Evolutionary conservation across 2,113 vertebrate species (phyloP).

Genomic region (Chloropsis hardwickii): DNA sequence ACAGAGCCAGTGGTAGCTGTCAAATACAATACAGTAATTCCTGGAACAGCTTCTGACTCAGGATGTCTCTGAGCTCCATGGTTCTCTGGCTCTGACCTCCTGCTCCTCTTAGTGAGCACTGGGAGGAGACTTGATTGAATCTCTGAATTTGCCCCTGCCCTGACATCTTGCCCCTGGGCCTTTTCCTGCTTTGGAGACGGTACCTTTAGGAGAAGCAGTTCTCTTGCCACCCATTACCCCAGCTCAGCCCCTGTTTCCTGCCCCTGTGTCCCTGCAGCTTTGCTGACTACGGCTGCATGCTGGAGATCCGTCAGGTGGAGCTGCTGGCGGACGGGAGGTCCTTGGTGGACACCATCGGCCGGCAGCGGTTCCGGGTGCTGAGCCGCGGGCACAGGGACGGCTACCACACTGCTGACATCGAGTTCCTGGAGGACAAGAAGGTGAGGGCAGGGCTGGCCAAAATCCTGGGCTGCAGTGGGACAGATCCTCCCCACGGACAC

Average conservation of each 20-base stretch:
- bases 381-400: constrained; percentile 83
- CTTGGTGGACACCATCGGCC: constrained; percentile 81
- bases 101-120: not conserved
- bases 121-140: not conserved
- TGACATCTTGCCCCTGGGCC: not conserved
- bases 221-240: rapidly evolving
- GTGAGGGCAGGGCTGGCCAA: constrained; percentile 48
- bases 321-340: constrained; percentile 83
- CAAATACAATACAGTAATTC: not conserved
- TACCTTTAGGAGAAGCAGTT: not conserved
- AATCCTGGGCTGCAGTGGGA: not conserved
- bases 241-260: not conserved
- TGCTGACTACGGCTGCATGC: constrained; percentile 85
- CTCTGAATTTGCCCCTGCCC: not conserved
- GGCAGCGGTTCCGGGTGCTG: constrained; percentile 82
- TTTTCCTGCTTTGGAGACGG: not conserved
- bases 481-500: not conserved
- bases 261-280: constrained; percentile 70
- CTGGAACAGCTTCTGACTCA: not conserved
- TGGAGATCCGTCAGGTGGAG: constrained; percentile 82
- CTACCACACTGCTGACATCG: constrained; percentile 87
- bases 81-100: not conserved
- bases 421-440: constrained; percentile 85
- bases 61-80: not conserved
- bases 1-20: not conserved